Base-by-base conservation (phyloP, 2,113 vertebrate species). In the Odocoileus hemionus region DNA sequence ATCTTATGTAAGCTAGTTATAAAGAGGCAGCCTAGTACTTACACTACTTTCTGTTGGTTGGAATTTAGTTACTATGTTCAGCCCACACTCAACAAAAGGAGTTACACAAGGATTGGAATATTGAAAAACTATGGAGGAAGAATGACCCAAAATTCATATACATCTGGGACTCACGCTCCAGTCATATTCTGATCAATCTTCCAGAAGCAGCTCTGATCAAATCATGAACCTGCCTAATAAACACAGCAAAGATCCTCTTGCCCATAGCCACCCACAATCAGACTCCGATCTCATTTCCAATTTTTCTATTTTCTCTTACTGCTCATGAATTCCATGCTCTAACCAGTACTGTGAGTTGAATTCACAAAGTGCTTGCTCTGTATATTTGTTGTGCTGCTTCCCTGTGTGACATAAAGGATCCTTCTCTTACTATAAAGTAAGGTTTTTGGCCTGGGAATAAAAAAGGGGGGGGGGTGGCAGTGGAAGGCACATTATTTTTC, bases 31-130 rank as follows among this genome's bases (percentile, higher is more conserved):
- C 45, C 36, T 8, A 74, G 14, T 5, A 79, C 13, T 89, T 88
- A n/a, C 33, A 25, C 12, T 26, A 11, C n/a, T 25, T 60, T 36
- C 39, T 94, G 1, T 39, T 55, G 17, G 55, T 78, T 61, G 79
- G 19, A 93, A 91, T 45, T 87, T 89, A 96, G 45, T 70, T 83
- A 45, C 67, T 45, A 79, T 17, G 3, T 60, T 30, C 36, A 93
- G 36, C 23, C 12, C 16, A 79, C 33, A 70, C 23, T 74, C 28
- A 87, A 21, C 28, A 10, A 86, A 43, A 64, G 12, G 2, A 36
- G 83, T 57, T 89, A 36, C 9, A n/a, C 5, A 83, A 85, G 8
- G n/a, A 1, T 55, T 92, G 52, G 25, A 96, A 92, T 54, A n/a
- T 28, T 79, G 58, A 74, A 43, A 94, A 64, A 7, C 39, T 80